These are phyloP conservation scores for Catharus bicknelli DNA, from an alignment of 2,113 vertebrate genomes.

Conservation along the genomic window DNA sequence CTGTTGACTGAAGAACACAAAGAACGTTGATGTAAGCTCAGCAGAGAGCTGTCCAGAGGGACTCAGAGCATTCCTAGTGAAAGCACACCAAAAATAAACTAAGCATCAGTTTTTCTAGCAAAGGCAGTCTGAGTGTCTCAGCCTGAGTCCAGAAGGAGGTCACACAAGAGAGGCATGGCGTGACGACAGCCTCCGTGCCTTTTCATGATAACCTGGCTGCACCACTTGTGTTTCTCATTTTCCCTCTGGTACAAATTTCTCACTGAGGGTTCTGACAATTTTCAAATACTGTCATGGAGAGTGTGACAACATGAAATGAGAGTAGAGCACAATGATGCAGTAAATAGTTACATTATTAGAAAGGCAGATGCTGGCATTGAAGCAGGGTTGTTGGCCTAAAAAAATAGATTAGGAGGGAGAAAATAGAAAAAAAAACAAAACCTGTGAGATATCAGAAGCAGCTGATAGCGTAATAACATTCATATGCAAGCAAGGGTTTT, in stretches of 20 bases:
- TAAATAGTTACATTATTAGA: conserved; percentile 66
- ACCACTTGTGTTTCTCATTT: conserved; percentile 31
- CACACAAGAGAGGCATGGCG: neutral
- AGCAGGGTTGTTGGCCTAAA: conserved; percentile 55
- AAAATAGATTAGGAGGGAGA: conserved; percentile 50
- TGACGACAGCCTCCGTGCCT: neutral
- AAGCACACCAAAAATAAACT: neutral
- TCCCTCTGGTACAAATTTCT: conserved; percentile 47
- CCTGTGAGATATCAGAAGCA: neutral
- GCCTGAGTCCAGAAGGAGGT: neutral
- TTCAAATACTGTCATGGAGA: conserved; percentile 50
- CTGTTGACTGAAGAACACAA: neutral
- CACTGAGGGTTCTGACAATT: conserved; percentile 54
- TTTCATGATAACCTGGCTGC: conserved; percentile 24
- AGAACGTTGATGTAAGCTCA: neutral
- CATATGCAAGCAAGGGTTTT: conserved; percentile 36
- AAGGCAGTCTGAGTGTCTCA: neutral
- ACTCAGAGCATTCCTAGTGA: neutral
- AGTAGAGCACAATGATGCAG: conserved; percentile 62
- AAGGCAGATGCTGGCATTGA: conserved; percentile 55
- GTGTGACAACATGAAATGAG: conserved; percentile 59
- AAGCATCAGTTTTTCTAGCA: neutral
- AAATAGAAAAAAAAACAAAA: conserved; percentile 27
- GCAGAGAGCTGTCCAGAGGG: neutral
- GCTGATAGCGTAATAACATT: conserved; percentile 32